These are phyloP conservation scores for Apodemus agrarius DNA, from an alignment of 2,797 vertebrate species.

Conservation along the genomic window DNA sequence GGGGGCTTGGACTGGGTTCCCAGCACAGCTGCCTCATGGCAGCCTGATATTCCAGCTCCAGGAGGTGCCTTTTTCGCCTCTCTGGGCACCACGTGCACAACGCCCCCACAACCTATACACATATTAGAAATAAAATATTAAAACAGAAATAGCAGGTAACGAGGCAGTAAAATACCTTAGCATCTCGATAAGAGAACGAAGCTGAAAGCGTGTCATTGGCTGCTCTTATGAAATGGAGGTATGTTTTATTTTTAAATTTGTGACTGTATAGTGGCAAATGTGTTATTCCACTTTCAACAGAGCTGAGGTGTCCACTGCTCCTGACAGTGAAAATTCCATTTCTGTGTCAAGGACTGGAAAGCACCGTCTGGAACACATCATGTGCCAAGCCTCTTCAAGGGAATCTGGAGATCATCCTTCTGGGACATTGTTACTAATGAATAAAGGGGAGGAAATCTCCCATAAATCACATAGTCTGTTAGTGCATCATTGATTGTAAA, in stretches of 20 bases:
- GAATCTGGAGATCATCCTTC: constrained; percentile 51
- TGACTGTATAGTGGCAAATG: neutral
- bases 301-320: constrained; percentile 18
- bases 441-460: neutral
- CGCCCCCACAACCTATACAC: neutral
- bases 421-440: constrained; percentile 58
- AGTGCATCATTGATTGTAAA: constrained; percentile 9
- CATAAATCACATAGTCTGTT: constrained; percentile 29
- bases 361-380: neutral
- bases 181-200: neutral
- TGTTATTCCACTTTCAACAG: constrained; percentile 2
- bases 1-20: no score
- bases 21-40: no score
- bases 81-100: neutral
- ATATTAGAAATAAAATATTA: neutral
- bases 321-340: constrained; percentile 30
- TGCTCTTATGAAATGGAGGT: constrained; percentile 18
- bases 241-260: neutral
- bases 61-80: neutral
- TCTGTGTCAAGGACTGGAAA: constrained; percentile 33
- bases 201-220: neutral
- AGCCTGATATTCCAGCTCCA: neutral
- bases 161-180: neutral
- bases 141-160: neutral
- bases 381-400: constrained; percentile 58